phyloP scores from a whole-genome alignment of 2,797 vertebrate species.

The Pempheris klunzingeri region DNA sequence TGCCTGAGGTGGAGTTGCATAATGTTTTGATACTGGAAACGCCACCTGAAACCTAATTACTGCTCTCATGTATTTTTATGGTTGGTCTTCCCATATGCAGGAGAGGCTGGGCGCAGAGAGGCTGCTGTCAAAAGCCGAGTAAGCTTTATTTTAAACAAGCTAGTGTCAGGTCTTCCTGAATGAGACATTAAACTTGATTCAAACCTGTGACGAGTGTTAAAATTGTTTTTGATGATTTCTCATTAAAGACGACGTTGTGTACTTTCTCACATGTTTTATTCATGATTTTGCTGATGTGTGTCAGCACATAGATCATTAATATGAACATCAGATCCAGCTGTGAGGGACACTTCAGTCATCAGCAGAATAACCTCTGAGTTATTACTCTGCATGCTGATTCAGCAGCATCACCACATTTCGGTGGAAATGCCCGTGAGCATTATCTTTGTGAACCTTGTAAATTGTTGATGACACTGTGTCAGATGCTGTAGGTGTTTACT shows the following conservation, averaged over 20 bases:
- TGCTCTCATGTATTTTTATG: background rate
- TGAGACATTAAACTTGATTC: background rate
- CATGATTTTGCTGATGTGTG: background rate
- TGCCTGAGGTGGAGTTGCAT: background rate
- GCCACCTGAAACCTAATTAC: background rate
- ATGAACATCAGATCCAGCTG: background rate
- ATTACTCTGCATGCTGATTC: background rate
- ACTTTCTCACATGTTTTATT: no score
- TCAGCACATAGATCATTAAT: background rate
- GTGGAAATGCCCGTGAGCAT: no score
- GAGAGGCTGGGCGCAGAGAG: background rate
- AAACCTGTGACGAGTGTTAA: background rate
- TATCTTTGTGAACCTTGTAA: background rate
- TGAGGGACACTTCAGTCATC: background rate
- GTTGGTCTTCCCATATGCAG: background rate
- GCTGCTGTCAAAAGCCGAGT: background rate
- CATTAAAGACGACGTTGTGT: no score
- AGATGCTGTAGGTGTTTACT: background rate
- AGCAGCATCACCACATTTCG: no score
- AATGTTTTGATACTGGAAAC: constrained; percentile 9
- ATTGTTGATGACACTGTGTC: background rate
- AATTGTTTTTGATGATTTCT: background rate
- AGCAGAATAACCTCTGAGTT: background rate
- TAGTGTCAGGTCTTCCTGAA: background rate
- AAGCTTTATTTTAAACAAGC: background rate